A percentile compares a stretch with the other conserved stretches of the same genome.
Evolutionary conservation across 2,888 invertebrate species (phyloP).

Genomic region (Glomeris marginata): DNA sequence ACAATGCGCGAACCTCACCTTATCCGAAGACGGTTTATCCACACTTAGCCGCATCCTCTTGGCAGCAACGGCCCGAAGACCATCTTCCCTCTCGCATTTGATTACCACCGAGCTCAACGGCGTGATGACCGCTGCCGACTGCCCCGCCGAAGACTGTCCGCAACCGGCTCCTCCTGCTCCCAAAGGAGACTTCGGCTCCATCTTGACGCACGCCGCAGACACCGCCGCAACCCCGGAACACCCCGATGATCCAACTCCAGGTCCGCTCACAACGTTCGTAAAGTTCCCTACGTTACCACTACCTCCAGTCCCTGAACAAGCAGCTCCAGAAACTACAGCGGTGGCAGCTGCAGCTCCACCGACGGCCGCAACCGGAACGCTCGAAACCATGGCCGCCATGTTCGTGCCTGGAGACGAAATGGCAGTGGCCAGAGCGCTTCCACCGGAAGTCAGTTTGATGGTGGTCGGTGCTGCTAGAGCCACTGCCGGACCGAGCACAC

Average conservation of each 20-base stretch:
- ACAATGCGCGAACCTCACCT: slow-evolving; percentile 8
- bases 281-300: too few species aligned
- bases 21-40: slow-evolving; percentile 12
- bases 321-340: too few species aligned
- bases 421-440: slow-evolving; percentile 8
- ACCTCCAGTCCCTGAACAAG: too few species aligned
- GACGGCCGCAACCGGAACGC: slow-evolving; percentile 2
- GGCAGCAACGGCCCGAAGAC: slow-evolving; percentile 4
- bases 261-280: too few species aligned
- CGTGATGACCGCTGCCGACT: too few species aligned
- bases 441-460: slow-evolving; percentile 8
- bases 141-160: too few species aligned
- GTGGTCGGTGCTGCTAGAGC: slow-evolving; percentile 5
- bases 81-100: slow-evolving; percentile 7
- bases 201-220: slow-evolving; percentile 13
- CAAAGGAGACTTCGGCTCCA: slow-evolving; percentile 13
- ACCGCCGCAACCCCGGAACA: background rate
- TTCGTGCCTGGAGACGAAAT: slow-evolving; percentile 11
- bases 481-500: slow-evolving; percentile 5
- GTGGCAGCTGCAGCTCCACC: too few species aligned
- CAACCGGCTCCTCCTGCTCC: background rate
- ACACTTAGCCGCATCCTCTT: slow-evolving; percentile 14
- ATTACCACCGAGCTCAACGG: too few species aligned
- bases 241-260: too few species aligned
- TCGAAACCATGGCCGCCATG: slow-evolving; percentile 15